Conservation (phyloP, 2,888 invertebrate species). For the Tetropium fuscum region DNA sequence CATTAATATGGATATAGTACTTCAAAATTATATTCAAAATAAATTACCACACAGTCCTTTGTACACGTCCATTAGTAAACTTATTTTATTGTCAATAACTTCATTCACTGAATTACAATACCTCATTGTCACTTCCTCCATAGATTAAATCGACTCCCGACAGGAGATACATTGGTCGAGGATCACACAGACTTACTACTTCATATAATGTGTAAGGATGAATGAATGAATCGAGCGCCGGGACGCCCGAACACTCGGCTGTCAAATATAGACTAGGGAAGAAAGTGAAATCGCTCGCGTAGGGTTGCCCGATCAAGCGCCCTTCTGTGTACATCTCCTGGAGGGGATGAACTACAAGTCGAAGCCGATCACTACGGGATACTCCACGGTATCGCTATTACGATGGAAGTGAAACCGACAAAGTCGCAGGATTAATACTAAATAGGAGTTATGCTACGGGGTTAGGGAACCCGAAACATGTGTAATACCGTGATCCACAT, state of each 20-base stretch:
- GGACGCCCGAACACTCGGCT: slow-evolving; percentile 3
- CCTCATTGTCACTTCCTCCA: slow-evolving; percentile 2
- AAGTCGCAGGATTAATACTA: slow-evolving; percentile 6
- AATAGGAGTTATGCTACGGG: slow-evolving; percentile 1
- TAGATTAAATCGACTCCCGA: not conserved
- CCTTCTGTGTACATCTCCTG: slow-evolving; percentile 15
- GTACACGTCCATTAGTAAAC: slow-evolving; percentile 6
- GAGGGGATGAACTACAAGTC: slow-evolving; percentile 21
- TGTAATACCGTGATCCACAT: not conserved
- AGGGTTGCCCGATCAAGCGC: slow-evolving; percentile 26
- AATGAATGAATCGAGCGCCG: slow-evolving; percentile 5
- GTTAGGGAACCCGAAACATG: slow-evolving; percentile 5
- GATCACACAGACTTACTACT: not conserved
- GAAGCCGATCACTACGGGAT: slow-evolving; percentile 2
- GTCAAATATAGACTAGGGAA: slow-evolving; percentile 24
- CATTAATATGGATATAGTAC: not conserved
- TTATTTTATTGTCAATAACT: not conserved
- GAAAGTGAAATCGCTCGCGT: slow-evolving; percentile 29
- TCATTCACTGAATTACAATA: not conserved
- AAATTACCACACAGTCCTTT: slow-evolving; percentile 1
- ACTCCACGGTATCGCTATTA: slow-evolving; percentile 13
- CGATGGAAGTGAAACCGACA: slow-evolving; percentile 8
- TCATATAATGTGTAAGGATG: slow-evolving; percentile 7
- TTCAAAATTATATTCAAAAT: not conserved
- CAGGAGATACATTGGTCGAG: slow-evolving; percentile 1